phyloP scores from a whole-genome alignment of 2,113 vertebrate genomes.

The Ciconia boyciana region DNA sequence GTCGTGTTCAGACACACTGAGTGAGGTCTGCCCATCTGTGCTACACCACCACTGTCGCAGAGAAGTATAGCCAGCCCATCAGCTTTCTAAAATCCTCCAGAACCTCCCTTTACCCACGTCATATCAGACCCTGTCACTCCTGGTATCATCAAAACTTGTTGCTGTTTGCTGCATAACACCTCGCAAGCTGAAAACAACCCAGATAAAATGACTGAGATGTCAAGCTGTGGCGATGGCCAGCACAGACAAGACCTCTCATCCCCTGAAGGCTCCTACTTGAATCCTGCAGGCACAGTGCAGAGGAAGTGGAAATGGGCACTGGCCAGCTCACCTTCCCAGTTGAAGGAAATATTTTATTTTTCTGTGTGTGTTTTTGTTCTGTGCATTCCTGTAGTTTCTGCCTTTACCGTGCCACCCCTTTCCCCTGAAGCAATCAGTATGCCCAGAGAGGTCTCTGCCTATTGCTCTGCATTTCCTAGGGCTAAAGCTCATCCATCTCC shows the following conservation, averaged over 20 bases:
- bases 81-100: not conserved
- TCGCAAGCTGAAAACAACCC: not conserved
- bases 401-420: not conserved
- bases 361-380: not conserved
- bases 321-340: not conserved
- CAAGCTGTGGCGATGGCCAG: not conserved
- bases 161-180: not conserved
- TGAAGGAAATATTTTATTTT: not conserved
- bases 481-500: not conserved
- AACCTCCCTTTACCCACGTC: not conserved
- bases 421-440: not conserved
- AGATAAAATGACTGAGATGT: not conserved
- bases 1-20: fast-evolving
- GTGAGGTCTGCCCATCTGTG: not conserved
- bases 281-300: not conserved
- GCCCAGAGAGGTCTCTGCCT: not conserved
- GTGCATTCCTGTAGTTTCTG: not conserved
- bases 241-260: not conserved
- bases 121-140: not conserved
- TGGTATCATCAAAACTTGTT: not conserved
- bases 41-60: fast-evolving
- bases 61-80: too few species aligned
- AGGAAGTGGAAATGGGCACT: not conserved
- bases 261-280: not conserved
- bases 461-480: not conserved